Base-by-base conservation (phyloP, 2,113 vertebrate genomes). In the Typhlomys cinereus region DNA sequence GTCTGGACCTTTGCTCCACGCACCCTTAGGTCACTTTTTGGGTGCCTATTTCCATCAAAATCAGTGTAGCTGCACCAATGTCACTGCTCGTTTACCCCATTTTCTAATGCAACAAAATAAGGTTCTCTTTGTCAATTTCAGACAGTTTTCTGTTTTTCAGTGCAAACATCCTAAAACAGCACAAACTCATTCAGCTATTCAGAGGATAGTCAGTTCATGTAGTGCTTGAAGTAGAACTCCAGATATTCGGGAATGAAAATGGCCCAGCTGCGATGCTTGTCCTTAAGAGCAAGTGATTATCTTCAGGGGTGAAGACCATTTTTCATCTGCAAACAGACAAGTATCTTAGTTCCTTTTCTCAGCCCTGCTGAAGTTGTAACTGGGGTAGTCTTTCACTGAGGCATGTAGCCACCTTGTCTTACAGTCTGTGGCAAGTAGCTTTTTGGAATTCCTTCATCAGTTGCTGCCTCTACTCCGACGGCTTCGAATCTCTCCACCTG, bases 371-470 rank as follows among this genome's bases (percentile, higher is more conserved):
- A 95, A 93, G 95, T 67, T 88, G 84, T 95, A 94, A 74, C 1
- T 94, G 83, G 96, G 83, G 69, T 52, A 95, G 96, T 96, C 89
- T 95, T 54, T 97, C 94, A 99, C 97, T 99, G 99, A 34, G 98
- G 99, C 97, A 99, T 97, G 94, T 99, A 99, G 92, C 99, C 99
- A 2, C 97, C 99, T 84, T 97, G 98, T 88, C 97, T 97, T 59
- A 98, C 98, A 95, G 97, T 98, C 97, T 99, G 99, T 2, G 99
- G 98, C 96, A 99, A 98, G 96, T 99, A 99, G 91, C 98, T 98
- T 93, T 98, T 98, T 75, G 97, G 96, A 79, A 97, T 96, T 93
- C 98, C 98, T 71, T 98, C 98, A 85, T 89, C 94, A 50, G 92
- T 41, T 0, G 15, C 57, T 82, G 97, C 95, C 70, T 83, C 80